These are phyloP conservation scores for Hymenopus coronatus DNA, from an alignment of 2,888 invertebrate species.

Conservation along the genomic window DNA sequence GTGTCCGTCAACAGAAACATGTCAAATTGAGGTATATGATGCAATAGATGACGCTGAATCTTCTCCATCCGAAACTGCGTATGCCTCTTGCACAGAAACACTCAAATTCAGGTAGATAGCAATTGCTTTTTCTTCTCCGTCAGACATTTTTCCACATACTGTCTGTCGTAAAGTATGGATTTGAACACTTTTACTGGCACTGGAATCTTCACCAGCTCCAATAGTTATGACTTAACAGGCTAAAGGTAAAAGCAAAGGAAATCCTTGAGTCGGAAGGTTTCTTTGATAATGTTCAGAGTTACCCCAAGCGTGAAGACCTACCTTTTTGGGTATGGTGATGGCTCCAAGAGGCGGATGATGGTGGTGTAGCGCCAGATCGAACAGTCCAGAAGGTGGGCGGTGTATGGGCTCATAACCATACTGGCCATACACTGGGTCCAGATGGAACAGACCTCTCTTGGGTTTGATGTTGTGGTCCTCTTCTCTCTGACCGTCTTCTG, in stretches of 20 bases:
- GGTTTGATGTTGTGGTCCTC: conserved; percentile 42
- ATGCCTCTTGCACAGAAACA: conserved; percentile 51
- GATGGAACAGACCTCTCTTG: conserved; percentile 50
- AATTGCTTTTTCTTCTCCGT: conserved; percentile 42
- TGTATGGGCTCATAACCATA: conserved; percentile 37
- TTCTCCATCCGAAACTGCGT: conserved; percentile 42
- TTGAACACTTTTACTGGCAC: conserved; percentile 23
- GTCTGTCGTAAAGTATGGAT: conserved; percentile 41
- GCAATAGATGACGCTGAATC: conserved; percentile 38
- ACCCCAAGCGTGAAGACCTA: conserved; percentile 29
- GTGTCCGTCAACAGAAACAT: conserved; percentile 39
- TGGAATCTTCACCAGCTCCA: conserved; percentile 32
- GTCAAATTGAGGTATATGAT: too few species aligned
- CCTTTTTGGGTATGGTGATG: conserved; percentile 39
- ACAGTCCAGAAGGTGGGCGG: conserved; percentile 22
- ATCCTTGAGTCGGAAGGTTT: too few species aligned
- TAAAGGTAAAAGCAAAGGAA: too few species aligned
- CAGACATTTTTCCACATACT: conserved; percentile 44
- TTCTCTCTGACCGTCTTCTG: background rate
- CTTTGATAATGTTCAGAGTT: conserved; percentile 45
- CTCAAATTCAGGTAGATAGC: too few species aligned
- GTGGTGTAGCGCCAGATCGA: conserved; percentile 42
- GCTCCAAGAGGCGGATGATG: conserved; percentile 45
- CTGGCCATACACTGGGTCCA: conserved; percentile 22
- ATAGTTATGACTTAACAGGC: too few species aligned